Conservation (phyloP, 2,888 invertebrate genomes). For the Pristionchus maxplancki region DNA sequence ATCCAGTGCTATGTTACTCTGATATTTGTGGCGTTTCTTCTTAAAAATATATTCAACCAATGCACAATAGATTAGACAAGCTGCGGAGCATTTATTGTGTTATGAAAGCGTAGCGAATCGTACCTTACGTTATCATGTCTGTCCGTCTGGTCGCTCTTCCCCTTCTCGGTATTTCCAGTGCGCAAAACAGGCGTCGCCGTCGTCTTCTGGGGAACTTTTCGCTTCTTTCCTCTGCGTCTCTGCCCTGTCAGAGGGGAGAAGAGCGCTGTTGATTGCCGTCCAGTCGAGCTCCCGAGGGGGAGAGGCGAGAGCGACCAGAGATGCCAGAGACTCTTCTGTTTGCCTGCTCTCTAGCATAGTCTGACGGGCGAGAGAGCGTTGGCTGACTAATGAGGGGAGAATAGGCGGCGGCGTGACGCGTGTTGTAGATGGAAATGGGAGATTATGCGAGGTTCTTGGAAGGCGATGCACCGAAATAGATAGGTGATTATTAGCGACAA, state of each 20-base stretch:
- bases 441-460: not conserved
- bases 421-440: not conserved
- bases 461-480: too few species aligned
- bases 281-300: not conserved
- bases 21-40: too few species aligned
- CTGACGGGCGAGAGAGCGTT: too few species aligned
- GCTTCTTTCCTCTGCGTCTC: not conserved
- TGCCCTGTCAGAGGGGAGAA: not conserved
- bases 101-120: not conserved
- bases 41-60: too few species aligned
- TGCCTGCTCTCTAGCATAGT: too few species aligned
- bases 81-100: not conserved
- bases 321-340: not conserved
- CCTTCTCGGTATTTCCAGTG: not conserved
- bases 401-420: not conserved
- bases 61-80: too few species aligned
- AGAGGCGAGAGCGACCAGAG: not conserved
- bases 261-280: conserved; percentile 4
- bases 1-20: too few species aligned
- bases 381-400: too few species aligned
- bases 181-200: not conserved
- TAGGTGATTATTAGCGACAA: too few species aligned
- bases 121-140: not conserved
- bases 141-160: not conserved
- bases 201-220: not conserved